Evolutionary conservation across 2,888 invertebrate genomes (phyloP).

Genomic region (Rhagonycha fulva): DNA sequence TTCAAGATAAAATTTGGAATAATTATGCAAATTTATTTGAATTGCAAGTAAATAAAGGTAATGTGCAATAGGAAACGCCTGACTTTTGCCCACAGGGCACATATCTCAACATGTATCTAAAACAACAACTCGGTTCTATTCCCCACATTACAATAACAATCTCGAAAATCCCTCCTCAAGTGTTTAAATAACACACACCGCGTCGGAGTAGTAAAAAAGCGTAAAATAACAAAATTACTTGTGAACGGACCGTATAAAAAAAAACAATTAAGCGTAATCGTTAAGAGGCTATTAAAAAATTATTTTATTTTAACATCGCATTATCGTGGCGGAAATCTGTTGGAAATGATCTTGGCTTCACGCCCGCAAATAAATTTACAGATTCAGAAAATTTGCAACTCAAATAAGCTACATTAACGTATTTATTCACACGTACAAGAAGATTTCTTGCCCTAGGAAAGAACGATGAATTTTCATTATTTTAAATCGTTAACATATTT

Average conservation of each 20-base stretch:
- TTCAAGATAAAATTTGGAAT: constrained; percentile 12
- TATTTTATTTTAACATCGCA: constrained; percentile 5
- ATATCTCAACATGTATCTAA: constrained; percentile 20
- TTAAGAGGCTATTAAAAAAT: background rate
- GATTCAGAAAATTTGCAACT: constrained; percentile 34
- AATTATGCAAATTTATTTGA: constrained; percentile 19
- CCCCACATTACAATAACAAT: constrained; percentile 14
- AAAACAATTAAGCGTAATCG: background rate
- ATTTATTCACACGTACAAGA: constrained; percentile 34
- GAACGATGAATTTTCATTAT: constrained; percentile 13
- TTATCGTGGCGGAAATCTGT: constrained; percentile 15
- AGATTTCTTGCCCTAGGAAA: constrained; percentile 4
- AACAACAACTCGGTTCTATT: constrained; percentile 25
- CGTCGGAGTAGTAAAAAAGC: background rate
- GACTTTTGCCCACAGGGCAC: constrained; percentile 5
- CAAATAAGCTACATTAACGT: constrained; percentile 37
- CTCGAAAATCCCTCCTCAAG: background rate
- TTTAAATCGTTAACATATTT: background rate
- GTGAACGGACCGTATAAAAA: background rate
- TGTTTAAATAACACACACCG: background rate
- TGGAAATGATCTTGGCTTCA: constrained; percentile 23
- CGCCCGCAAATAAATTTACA: constrained; percentile 22
- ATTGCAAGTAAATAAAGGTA: constrained; percentile 6
- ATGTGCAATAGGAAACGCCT: constrained; percentile 18
- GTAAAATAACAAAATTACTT: background rate